A percentile compares a stretch with the other conserved stretches of the same genome.
Evolutionary conservation across 2,113 vertebrate genomes (phyloP).

Genomic region (Notothenia rossii): DNA sequence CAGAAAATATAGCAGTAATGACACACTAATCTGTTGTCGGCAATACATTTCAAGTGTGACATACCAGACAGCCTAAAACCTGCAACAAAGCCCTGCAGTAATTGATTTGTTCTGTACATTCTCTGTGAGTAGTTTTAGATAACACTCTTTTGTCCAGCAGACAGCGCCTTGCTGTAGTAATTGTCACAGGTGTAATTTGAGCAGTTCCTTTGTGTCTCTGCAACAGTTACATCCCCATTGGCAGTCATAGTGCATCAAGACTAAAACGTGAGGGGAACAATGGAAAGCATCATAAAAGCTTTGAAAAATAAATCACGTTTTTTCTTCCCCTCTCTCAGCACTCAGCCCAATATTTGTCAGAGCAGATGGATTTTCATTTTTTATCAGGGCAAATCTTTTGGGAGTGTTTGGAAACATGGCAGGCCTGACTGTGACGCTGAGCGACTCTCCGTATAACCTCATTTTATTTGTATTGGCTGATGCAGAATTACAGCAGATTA

Average conservation of each 20-base stretch:
- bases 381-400: constrained; percentile 49
- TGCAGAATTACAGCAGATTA: constrained; percentile 58
- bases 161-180: constrained; percentile 68
- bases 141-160: constrained; percentile 70
- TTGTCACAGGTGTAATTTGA: constrained; percentile 81
- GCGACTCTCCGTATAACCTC: constrained; percentile 66
- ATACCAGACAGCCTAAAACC: constrained; percentile 63
- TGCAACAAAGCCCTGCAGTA: constrained; percentile 64
- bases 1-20: constrained; percentile 38
- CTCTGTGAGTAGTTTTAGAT: constrained; percentile 74
- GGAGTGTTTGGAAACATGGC: constrained; percentile 68
- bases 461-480: constrained; percentile 48
- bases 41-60: constrained; percentile 51
- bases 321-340: constrained; percentile 34
- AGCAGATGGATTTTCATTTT: constrained; percentile 38
- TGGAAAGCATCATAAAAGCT: constrained; percentile 62
- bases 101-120: constrained; percentile 69
- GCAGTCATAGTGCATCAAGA: constrained; percentile 56
- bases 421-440: constrained; percentile 33
- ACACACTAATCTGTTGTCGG: constrained; percentile 52
- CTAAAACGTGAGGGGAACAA: constrained; percentile 57
- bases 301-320: constrained; percentile 67
- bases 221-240: constrained; percentile 73
- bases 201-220: constrained; percentile 77
- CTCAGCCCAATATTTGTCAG: constrained; percentile 55